Evolutionary conservation across 2,797 vertebrate species (phyloP), one percentile per base, ranked within the genome.

Genomic region (Erethizon dorsatum): DNA sequence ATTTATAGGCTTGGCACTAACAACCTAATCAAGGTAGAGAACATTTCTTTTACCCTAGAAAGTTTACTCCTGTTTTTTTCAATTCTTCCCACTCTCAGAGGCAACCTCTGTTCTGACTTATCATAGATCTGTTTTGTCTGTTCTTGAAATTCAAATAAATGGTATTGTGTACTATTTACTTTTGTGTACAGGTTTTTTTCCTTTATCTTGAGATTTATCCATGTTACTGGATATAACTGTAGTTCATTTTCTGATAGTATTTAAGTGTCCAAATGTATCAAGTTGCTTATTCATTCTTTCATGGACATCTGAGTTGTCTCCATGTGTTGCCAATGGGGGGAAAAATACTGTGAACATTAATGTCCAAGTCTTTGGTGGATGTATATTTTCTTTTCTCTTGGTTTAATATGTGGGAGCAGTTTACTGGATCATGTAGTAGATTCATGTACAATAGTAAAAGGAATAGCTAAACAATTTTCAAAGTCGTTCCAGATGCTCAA

Each of bases 131-230:
- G 7, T 86, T 93, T 69, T 83, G 45, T 85, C 47, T 56, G 45
- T 65, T 95, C 83, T 71, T 87, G n/a, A 84, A 84, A 80, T 61
- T 73, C n/a, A 71, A 75, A 65, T 45, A 73, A 83, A 37, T 54
- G 37, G 24, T 65, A 65, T 83, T 31, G 56, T 45, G 37, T 63
- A 73, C n/a, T 45, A 84, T 63, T 84, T 91, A 57, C 45, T 82
- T 86, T 73, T 71, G 47, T 9, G 12, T 61, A n/a, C 28, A 77
- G 28, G 12, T 22, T 80, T 91, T 85, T 91, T 80, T 86, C 31
- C 73, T 54, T 91, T 84, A 75, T 73, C 24, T 77, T 88, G 85
- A 88, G 69, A 92, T 83, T 88, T 69, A 92, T 12, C 4, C 59
- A 88, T 54, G 15, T 37, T 92, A 54, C 45, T 41, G 20, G 26